Base-by-base conservation (phyloP, 2,888 invertebrate species). In the Lepidocyrtoides sp. region DNA sequence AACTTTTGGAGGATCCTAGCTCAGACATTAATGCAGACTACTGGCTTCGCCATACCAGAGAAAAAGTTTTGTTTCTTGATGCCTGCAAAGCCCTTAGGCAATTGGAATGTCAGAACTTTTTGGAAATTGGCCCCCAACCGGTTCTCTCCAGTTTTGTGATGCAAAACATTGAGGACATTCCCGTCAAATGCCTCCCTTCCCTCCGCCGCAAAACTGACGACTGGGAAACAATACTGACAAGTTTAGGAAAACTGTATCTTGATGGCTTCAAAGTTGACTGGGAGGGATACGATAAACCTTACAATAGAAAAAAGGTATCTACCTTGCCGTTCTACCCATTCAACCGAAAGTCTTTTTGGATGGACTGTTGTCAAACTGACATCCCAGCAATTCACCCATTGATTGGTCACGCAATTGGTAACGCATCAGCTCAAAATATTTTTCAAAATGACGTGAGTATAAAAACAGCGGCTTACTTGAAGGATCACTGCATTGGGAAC, bases 41-140 rank as follows among this genome's bases (percentile, higher is more conserved):
- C 23, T 93, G 93, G 93, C 81, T 86, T 4, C 44, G 77, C 3
- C 93, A 93, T 51, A 90, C 92, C 0, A 44, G 92, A 23, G 86
- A 93, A 48, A 84, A 77, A 32, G 93, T 93, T 8, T 23, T 81
- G 48, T 93, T 93, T 51, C 8, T 84, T 0, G 79, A 75, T 1
- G 93, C 93, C 0, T 79, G 89, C 23, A 36, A 86, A 60, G 12
- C 57, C 0, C 69, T 82, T 5, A 86, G 48, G 12, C 75, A 85
- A 23, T 81, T 92, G 17, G 89, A 75, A 1, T 84, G 66, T 20
- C 77, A 69, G 20, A 10, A 85, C 29, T 87, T 83, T 41, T 7
- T 92, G 2, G 92, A 92, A 69, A 75, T 92, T 82, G 92, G 92
- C 44, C 84, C 92, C 0, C 92, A 92, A 23, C 92, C 92, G 12